Base-by-base conservation (phyloP, 1,140 invertebrate species). In the Heliconius melpomene region DNA sequence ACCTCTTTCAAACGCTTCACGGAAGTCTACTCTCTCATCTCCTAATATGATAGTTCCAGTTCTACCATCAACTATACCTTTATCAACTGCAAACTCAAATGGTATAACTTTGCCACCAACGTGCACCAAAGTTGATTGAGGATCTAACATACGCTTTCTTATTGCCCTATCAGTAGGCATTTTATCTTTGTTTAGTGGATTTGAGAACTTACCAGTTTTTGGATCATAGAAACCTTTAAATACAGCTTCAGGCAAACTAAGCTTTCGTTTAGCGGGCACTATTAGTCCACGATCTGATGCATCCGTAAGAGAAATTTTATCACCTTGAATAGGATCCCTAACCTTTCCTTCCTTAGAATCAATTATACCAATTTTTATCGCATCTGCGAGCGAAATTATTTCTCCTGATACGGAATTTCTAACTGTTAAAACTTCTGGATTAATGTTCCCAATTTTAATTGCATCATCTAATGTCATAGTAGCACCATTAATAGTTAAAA, bases 1-100 rank as follows among this genome's bases (percentile, higher is more conserved):
- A n/a, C 98, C 98, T 84, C 96, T 95, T 90, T 98, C 97, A 86
- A 98, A 96, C 6, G 98, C 98, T 95, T 98, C 97, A 70, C 97
- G 96, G 84, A 98, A 97, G 93, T 98, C 97, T 70, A 98, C 94
- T n/a, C 95, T 95, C 86, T 96, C 95, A 79, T 95, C 94, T 3
- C 95, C 95, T 82, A 96, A 94, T 50, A 95, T 91, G 29, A 97
- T 96, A 8, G 96, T 96, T 38, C 98, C 98, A 70, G 96, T 95
- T 82, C 96, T 96, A 8, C 96, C 95, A 91, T 98, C 97, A 52
- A 98, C 96, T 54, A 98, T 96, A 70, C 96, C 96, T 81, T 96
- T 96, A 84, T 97, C 96, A 11, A 98, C 96, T 74, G 98, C 98
- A 87, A 97, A 96, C 85, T 97, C 96, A 89, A 98, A 98, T 16